Conservation (phyloP, 2,888 invertebrate genomes). For the Nezara viridula region DNA sequence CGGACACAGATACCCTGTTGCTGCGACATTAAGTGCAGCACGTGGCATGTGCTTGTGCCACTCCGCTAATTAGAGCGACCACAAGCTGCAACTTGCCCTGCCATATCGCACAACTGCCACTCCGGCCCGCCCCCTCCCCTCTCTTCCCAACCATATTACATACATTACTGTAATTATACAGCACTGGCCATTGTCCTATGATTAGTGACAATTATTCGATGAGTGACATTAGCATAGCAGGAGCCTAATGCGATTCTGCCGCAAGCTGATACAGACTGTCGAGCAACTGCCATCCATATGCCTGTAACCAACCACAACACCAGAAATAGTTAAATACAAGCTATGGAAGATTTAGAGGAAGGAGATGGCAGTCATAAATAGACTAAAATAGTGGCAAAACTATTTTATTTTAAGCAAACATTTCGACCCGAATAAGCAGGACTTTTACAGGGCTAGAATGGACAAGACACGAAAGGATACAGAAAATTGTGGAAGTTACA, state of each 20-base stretch:
- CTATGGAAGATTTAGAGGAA: no score
- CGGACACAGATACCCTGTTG: neutral
- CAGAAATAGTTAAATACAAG: no score
- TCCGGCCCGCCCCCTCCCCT: neutral
- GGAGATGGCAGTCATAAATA: no score
- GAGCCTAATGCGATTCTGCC: neutral
- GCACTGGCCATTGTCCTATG: neutral
- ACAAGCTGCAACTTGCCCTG: neutral
- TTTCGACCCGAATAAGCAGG: no score
- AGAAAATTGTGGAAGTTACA: no score
- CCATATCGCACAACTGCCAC: neutral
- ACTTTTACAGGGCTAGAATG: no score
- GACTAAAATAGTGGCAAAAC: no score
- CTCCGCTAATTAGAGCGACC: neutral
- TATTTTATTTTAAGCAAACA: no score
- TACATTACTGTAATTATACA: neutral
- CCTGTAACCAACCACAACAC: no score
- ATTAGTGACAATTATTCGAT: neutral
- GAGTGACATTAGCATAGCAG: neutral
- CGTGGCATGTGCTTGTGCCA: neutral
- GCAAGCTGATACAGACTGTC: neutral
- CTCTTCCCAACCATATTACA: neutral
- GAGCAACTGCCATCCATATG: no score
- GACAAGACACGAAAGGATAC: no score
- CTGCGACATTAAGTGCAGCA: constrained; percentile 4